Evolutionary conservation across 1,140 invertebrate genomes (phyloP).

Genomic region (Drusus annulatus): DNA sequence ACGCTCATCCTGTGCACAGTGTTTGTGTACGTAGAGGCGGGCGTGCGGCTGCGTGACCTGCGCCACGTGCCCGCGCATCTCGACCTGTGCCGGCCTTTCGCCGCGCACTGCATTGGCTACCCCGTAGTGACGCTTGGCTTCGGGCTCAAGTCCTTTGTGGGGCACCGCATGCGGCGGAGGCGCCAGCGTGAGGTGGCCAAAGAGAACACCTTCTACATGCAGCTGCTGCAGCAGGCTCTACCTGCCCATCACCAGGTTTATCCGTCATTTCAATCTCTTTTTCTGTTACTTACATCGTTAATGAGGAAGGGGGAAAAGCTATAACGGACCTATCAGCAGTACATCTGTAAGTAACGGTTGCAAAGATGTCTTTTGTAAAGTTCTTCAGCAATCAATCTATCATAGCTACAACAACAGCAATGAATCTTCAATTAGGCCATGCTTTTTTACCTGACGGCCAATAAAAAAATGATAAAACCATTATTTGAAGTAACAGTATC

Average conservation of each 20-base stretch:
- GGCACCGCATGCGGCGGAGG: constrained; percentile 91
- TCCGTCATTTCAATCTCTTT: no score
- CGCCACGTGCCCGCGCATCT: constrained; percentile 91
- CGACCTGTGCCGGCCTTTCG: constrained; percentile 97
- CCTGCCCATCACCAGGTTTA: constrained; percentile 68
- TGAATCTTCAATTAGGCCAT: no score
- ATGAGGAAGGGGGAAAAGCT: no score
- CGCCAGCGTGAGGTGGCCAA: constrained; percentile 94
- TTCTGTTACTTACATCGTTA: no score
- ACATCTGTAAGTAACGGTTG: no score
- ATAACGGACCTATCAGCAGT: no score
- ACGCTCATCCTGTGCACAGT: constrained; percentile 95
- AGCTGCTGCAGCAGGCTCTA: constrained; percentile 92
- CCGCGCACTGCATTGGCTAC: constrained; percentile 98
- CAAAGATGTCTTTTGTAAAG: no score
- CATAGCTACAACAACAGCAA: no score
- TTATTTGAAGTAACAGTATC: no score
- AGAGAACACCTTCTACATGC: constrained; percentile 96
- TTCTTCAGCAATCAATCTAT: no score
- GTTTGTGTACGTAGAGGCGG: constrained; percentile 96
- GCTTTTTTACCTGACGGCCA: no score
- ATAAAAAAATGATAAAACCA: no score
- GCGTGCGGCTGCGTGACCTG: constrained; percentile 88
- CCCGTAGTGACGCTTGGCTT: constrained; percentile 97
- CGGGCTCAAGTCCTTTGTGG: constrained; percentile 96